These are phyloP conservation scores for Sphinx pinastri DNA, from an alignment of 2,888 invertebrate species.

Conservation along the genomic window DNA sequence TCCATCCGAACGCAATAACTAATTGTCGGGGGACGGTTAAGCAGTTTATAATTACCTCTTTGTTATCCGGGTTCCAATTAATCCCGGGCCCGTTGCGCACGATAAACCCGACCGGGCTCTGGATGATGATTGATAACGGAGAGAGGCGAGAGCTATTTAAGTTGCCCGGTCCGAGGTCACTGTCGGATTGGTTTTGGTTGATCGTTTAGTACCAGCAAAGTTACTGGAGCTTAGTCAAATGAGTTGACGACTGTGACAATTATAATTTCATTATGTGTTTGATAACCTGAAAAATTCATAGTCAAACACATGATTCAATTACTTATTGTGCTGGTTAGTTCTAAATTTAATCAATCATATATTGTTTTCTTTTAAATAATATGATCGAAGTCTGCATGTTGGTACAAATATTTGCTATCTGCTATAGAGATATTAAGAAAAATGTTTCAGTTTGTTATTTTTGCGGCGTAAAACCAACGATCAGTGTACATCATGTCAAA, in stretches of 20 bases:
- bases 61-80: conserved; percentile 42
- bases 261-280: background rate
- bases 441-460: background rate
- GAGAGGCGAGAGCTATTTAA: conserved; percentile 37
- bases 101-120: conserved; percentile 32
- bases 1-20: conserved; percentile 45
- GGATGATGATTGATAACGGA: conserved; percentile 38
- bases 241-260: background rate
- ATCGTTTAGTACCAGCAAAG: background rate
- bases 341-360: too few relatives aligned
- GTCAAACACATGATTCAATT: too few relatives aligned
- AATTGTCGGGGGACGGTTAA: conserved; percentile 42
- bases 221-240: background rate
- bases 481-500: background rate
- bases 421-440: background rate
- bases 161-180: conserved; percentile 28
- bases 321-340: background rate
- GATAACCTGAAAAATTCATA: too few relatives aligned
- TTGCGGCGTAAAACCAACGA: too few relatives aligned
- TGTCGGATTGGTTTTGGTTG: background rate
- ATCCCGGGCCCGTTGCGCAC: conserved; percentile 34
- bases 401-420: too few relatives aligned
- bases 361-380: too few relatives aligned
- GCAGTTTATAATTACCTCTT: conserved; percentile 42
- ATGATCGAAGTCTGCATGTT: too few relatives aligned